Evolutionary conservation across 1,140 invertebrate genomes (phyloP).

Genomic region (Copidosoma floridanum): DNA sequence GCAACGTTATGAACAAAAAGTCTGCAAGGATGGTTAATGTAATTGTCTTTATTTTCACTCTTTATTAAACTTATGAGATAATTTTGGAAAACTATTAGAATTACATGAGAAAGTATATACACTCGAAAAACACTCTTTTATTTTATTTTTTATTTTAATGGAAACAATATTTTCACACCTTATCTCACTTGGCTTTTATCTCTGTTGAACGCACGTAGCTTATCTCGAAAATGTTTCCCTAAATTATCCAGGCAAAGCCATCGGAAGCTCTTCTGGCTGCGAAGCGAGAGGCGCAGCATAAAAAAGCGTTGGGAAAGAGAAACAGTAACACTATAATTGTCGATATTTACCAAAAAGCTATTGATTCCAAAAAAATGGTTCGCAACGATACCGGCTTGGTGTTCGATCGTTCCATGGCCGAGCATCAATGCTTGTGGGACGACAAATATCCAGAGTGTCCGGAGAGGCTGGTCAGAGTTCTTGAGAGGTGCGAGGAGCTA

Average conservation of each 20-base stretch:
- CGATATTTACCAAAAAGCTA: constrained; percentile 60
- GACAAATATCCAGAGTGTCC: constrained; percentile 79
- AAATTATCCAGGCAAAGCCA: constrained; percentile 48
- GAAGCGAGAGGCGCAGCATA: constrained; percentile 43
- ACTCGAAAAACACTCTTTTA: too few species aligned
- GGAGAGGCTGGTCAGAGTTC: constrained; percentile 66
- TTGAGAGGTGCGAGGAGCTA: constrained; percentile 74
- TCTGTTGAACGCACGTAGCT: constrained; percentile 7
- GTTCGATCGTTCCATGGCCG: constrained; percentile 74
- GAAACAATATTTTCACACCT: too few species aligned
- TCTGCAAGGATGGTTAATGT: constrained; percentile 33
- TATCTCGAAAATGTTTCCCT: neutral
- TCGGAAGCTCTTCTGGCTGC: constrained; percentile 50
- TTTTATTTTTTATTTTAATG: too few species aligned
- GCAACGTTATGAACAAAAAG: constrained; percentile 23
- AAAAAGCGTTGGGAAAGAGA: constrained; percentile 36
- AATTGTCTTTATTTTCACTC: constrained; percentile 24
- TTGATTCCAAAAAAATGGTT: constrained; percentile 61
- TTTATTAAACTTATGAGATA: neutral
- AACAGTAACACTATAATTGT: constrained; percentile 34
- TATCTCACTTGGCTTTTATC: constrained; percentile 18
- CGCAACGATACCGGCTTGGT: constrained; percentile 72
- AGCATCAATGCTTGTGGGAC: constrained; percentile 84
- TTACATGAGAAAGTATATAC: neutral
- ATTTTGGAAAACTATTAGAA: neutral